Evolutionary conservation across 2,797 vertebrate genomes (phyloP).

Genomic region (Synaphobranchus kaupii): DNA sequence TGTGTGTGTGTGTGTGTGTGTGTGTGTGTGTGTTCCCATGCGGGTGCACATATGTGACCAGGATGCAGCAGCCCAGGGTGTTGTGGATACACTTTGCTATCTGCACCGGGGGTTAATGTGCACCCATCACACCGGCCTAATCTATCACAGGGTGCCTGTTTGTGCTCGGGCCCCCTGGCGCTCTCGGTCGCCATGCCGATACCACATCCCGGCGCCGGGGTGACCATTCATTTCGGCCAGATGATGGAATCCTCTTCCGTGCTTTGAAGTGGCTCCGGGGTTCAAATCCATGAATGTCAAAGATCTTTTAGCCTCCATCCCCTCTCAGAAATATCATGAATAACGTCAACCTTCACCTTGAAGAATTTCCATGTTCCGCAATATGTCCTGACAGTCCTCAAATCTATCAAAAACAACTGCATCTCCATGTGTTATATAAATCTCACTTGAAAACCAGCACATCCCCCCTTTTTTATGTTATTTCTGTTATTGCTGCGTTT

Average conservation of each 20-base stretch:
- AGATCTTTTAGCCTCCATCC: conserved; percentile 75
- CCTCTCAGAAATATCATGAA: conserved; percentile 70
- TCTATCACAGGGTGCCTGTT: conserved; percentile 76
- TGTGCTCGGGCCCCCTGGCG: conserved; percentile 73
- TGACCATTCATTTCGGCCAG: conserved; percentile 81
- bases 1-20: not conserved
- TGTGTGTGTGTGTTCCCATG: not conserved
- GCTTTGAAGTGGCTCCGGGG: conserved; percentile 73
- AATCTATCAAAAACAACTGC: conserved; percentile 33
- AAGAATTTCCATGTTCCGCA: conserved; percentile 28
- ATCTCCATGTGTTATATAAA: conserved; percentile 23
- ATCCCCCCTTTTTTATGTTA: not conserved
- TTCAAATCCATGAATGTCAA: conserved; percentile 83
- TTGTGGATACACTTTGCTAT: conserved; percentile 77
- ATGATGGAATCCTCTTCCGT: conserved; percentile 71
- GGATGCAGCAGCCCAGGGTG: conserved; percentile 13
- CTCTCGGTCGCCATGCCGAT: conserved; percentile 61
- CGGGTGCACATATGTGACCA: not conserved
- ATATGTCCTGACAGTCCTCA: conserved; percentile 32
- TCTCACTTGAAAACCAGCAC: not conserved
- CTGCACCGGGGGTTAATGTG: conserved; percentile 75
- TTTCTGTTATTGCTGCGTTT: conserved; percentile 22
- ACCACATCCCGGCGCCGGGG: conserved; percentile 67
- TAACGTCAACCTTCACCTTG: conserved; percentile 62
- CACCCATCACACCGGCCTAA: conserved; percentile 71